These are phyloP conservation scores for Gnathonemus echidnorhynchus DNA, from an alignment of 2,113 vertebrate genomes.

Conservation along the genomic window DNA sequence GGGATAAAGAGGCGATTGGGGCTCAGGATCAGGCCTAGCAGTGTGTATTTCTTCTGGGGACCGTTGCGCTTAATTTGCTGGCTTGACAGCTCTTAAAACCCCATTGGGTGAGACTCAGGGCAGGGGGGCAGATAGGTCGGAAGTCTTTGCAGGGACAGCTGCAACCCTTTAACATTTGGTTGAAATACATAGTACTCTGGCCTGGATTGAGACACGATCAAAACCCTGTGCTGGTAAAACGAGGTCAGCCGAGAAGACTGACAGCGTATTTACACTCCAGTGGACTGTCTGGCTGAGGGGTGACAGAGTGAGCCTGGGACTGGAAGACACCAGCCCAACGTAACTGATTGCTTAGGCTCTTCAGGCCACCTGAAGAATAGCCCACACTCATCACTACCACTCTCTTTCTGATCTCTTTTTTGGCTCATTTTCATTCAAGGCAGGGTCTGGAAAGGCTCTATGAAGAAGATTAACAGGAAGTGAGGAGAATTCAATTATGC, in stretches of 20 bases:
- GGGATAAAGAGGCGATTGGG: slow-evolving; percentile 16
- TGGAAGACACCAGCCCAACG: neutral
- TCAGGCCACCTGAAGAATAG: neutral
- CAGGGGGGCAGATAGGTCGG: neutral
- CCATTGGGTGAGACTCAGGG: neutral
- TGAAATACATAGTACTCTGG: neutral
- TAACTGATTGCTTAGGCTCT: neutral
- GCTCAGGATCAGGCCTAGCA: slow-evolving; percentile 10
- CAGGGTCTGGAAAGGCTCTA: neutral
- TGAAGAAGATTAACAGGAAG: slow-evolving; percentile 16
- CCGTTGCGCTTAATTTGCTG: neutral
- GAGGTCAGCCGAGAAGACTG: neutral
- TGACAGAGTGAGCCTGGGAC: neutral
- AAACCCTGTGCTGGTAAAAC: neutral
- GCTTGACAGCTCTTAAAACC: neutral
- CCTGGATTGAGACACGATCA: neutral
- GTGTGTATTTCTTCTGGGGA: slow-evolving; percentile 17
- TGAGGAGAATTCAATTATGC: slow-evolving; percentile 10
- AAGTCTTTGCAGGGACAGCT: neutral
- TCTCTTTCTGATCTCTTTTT: neutral
- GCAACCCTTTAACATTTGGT: neutral
- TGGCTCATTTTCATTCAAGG: neutral
- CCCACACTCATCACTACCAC: neutral
- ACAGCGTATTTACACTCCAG: neutral
- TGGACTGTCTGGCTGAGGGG: neutral